phyloP scores from a whole-genome alignment of 2,113 vertebrate genomes.

The Eretmochelys imbricata region DNA sequence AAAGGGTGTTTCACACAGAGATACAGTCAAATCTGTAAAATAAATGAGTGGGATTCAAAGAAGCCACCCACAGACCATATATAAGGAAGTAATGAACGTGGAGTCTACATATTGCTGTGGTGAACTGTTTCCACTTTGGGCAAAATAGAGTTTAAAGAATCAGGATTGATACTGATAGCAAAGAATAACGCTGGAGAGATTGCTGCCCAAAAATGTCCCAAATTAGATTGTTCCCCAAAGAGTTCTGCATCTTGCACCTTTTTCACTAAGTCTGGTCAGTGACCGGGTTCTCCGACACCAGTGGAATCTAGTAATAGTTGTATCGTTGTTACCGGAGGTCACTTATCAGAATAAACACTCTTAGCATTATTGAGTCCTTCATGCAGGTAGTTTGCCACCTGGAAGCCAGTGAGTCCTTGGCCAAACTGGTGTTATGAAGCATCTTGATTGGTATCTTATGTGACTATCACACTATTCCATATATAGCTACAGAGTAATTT shows the following conservation, averaged over 20 bases:
- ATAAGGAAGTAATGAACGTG: background rate
- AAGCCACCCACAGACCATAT: background rate
- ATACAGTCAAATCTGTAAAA: background rate
- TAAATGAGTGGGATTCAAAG: background rate
- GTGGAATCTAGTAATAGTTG: background rate
- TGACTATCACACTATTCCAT: background rate
- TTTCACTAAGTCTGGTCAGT: background rate
- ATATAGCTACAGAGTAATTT: background rate
- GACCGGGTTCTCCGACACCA: background rate
- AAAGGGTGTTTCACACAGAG: background rate
- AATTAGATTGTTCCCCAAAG: background rate
- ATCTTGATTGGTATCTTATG: background rate
- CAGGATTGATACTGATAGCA: background rate
- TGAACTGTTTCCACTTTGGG: background rate
- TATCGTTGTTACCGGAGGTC: background rate
- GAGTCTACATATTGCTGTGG: background rate
- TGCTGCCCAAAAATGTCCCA: no score
- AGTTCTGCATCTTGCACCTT: background rate
- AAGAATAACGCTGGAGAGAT: background rate
- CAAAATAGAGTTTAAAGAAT: background rate
- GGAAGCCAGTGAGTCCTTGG: no score
- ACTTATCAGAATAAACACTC: background rate
- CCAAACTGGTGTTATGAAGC: background rate
- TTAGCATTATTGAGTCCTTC: no score
- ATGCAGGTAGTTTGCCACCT: no score